phyloP scores from a whole-genome alignment of 2,888 invertebrate species.

The Drosophila kuntzei region DNA sequence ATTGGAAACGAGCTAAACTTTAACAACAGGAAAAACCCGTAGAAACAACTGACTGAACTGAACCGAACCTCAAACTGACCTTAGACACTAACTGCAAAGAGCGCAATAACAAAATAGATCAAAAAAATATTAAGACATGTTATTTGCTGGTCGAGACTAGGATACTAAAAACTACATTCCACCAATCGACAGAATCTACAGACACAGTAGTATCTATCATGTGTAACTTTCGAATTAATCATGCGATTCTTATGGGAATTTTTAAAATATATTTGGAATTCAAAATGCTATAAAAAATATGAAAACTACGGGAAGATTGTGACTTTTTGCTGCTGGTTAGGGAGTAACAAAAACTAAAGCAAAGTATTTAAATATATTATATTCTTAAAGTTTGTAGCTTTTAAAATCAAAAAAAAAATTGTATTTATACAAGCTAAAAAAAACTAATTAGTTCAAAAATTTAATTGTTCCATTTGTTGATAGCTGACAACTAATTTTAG shows the following conservation, averaged over 20 bases:
- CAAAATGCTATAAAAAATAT: not conserved
- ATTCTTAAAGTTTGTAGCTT: no score
- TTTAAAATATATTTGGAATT: not conserved
- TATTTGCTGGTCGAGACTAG: not conserved
- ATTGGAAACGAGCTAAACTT: slow-evolving; percentile 38
- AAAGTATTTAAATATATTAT: no score
- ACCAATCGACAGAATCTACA: not conserved
- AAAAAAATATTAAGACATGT: not conserved
- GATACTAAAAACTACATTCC: not conserved
- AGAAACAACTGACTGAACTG: slow-evolving; percentile 32
- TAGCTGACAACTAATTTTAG: slow-evolving; percentile 51
- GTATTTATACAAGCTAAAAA: no score
- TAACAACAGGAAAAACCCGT: slow-evolving; percentile 28
- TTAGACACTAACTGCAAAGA: slow-evolving; percentile 42
- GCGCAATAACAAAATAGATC: not conserved
- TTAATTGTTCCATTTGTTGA: slow-evolving; percentile 25
- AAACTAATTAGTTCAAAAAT: slow-evolving; percentile 19
- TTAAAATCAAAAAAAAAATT: no score
- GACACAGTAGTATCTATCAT: not conserved
- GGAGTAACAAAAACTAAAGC: no score
- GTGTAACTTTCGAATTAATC: not conserved
- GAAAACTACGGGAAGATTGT: no score
- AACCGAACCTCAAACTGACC: slow-evolving; percentile 54
- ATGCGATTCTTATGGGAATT: not conserved
- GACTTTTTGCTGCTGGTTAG: no score